These are phyloP conservation scores for Oxycera nigricornis DNA, from an alignment of 2,888 invertebrate species.

Conservation along the genomic window DNA sequence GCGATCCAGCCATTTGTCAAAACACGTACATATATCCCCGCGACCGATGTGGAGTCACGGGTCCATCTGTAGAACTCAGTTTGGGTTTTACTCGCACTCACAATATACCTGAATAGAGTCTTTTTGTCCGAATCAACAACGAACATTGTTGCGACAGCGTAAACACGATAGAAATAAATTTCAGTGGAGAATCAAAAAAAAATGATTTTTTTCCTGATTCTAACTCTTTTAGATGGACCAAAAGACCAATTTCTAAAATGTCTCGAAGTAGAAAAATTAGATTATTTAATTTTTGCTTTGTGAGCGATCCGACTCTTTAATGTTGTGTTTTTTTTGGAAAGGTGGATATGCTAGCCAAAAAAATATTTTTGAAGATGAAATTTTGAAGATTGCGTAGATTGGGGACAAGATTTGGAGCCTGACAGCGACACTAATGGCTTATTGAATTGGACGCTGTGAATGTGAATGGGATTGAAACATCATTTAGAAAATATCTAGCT, in stretches of 20 bases:
- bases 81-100: too few relatives aligned
- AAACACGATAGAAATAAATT: background rate
- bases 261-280: slow-evolving; percentile 18
- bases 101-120: too few relatives aligned
- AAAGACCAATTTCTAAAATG: background rate
- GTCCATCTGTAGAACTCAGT: too few relatives aligned
- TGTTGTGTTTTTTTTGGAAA: too few relatives aligned
- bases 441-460: too few relatives aligned
- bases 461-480: too few relatives aligned
- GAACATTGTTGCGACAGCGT: slow-evolving; percentile 1
- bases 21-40: background rate
- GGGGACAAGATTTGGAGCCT: too few relatives aligned
- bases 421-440: too few relatives aligned
- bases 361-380: too few relatives aligned
- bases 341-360: too few relatives aligned
- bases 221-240: background rate
- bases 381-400: too few relatives aligned
- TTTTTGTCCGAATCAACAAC: background rate
- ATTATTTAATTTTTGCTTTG: slow-evolving; percentile 23
- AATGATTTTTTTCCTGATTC: background rate
- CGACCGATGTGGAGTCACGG: background rate
- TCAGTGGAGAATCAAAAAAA: background rate
- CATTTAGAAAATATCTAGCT: too few relatives aligned
- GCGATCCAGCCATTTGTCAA: slow-evolving; percentile 28
- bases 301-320: background rate